Evolutionary conservation across 2,113 vertebrate species (phyloP), one percentile per base, ranked within the genome.

Genomic region (Trematomus loennbergii): DNA sequence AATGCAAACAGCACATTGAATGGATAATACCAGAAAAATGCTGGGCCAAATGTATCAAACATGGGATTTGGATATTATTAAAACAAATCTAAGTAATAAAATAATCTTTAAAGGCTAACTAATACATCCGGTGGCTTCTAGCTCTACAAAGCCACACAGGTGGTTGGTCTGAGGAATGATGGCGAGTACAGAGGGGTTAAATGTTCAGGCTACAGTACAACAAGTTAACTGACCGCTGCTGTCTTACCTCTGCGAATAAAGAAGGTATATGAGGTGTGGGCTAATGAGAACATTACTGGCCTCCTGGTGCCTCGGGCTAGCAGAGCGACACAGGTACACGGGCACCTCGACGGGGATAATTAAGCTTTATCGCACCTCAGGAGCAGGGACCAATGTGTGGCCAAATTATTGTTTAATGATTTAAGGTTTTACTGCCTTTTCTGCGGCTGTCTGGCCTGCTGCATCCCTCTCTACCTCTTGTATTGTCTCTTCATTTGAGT

Each of bases 261-360:
- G 64, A 53, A 60, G 54, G 18, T 55, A 55, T 72, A 75, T 25
- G 48, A 53, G 83, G 76, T 64, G 79, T 55, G 64, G 54, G 76
- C 83, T 91, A 91, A 91, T 82, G 74, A 89, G 77, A 88, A 80
- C 75, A 89, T 88, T 87, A 84, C 73, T 11, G 76, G 72, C 57
- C 75, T 75, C 36, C 67, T 22, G 8, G 22, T 1, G 82, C 88
- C 83, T 58, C 74, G 9, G 81, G 86, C 79, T 45, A 57, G 57
- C 64, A 40, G 54, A 84, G 74, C 72, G 49, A 79, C 80, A 72
- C 72, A 40, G 50, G 72, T 60, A 82, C 77, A 78, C 64, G 76
- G 53, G 17, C 71, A 69, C 83, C 78, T 50, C 66, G 50, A 66
- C 46, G 8, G 58, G 72, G 63, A 75, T 85, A 67, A 82, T 80